Conservation (phyloP, 2,113 vertebrate species). For the Caretta caretta region DNA sequence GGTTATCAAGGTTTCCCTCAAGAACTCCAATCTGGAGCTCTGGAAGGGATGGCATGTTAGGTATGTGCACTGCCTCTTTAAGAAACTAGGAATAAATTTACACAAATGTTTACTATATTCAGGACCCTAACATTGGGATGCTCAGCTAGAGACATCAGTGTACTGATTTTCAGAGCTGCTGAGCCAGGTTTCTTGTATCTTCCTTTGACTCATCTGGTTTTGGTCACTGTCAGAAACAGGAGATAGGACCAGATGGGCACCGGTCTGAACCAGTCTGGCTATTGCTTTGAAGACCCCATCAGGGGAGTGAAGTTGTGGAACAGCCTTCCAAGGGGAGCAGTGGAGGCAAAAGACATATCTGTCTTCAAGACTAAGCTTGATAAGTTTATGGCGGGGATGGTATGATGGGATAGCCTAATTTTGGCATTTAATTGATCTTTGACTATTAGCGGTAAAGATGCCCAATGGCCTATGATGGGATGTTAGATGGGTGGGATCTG, state of each 20-base stretch:
- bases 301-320: no score
- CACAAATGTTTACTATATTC: background rate
- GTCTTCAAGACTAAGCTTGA: no score
- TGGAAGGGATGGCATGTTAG: background rate
- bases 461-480: no score
- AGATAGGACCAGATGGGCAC: background rate
- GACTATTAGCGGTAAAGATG: no score
- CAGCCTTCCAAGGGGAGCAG: no score
- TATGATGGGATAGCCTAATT: no score
- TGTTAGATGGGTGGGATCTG: no score
- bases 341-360: no score
- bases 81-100: background rate
- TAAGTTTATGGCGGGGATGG: no score
- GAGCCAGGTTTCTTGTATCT: background rate
- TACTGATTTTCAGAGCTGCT: background rate
- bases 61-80: background rate
- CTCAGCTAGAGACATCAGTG: background rate
- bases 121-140: background rate
- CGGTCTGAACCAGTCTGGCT: background rate
- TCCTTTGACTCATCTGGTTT: background rate
- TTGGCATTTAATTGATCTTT: no score
- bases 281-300: background rate
- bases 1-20: background rate
- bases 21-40: background rate
- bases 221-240: background rate